Percentiles rank a stretch among this genome's conserved stretches.
phyloP scores from a whole-genome alignment of 2,888 invertebrate genomes.

The Rotaria magnacalcarata region DNA sequence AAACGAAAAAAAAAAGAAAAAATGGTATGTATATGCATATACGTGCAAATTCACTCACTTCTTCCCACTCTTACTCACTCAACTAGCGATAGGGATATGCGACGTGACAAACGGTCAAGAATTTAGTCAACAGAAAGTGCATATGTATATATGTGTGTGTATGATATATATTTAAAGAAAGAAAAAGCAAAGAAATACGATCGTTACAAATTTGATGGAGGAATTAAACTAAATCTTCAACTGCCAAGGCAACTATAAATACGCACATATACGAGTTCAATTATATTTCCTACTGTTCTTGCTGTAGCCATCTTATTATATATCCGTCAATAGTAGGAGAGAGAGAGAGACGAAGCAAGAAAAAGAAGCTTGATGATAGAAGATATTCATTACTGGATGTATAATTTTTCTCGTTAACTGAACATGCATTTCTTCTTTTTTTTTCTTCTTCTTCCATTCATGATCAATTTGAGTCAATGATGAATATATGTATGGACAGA shows the following conservation, averaged over 20 bases:
- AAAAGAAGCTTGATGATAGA: background rate
- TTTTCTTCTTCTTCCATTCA: background rate
- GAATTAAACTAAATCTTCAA: constrained; percentile 27
- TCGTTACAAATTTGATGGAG: background rate
- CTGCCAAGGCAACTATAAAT: background rate
- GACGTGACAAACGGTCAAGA: constrained; percentile 23
- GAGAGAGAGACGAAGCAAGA: background rate
- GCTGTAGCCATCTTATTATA: background rate
- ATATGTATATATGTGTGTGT: background rate
- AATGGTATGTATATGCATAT: background rate
- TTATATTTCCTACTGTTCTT: background rate
- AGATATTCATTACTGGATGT: background rate
- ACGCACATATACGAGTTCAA: background rate
- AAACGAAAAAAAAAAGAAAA: background rate
- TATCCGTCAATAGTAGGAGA: background rate
- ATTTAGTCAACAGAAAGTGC: constrained; percentile 26
- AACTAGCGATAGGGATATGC: constrained; percentile 14
- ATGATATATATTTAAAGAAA: background rate
- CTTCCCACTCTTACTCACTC: constrained; percentile 8
- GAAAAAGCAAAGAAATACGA: background rate
- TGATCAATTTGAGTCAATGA: background rate
- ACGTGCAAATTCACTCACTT: background rate
- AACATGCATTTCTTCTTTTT: background rate
- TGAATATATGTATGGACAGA: background rate
- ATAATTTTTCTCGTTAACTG: background rate